A percentile compares a stretch with the other conserved stretches of the same genome.
Evolutionary conservation across 2,888 invertebrate genomes (phyloP).

Genomic region (Reticulitermes lucifugus): DNA sequence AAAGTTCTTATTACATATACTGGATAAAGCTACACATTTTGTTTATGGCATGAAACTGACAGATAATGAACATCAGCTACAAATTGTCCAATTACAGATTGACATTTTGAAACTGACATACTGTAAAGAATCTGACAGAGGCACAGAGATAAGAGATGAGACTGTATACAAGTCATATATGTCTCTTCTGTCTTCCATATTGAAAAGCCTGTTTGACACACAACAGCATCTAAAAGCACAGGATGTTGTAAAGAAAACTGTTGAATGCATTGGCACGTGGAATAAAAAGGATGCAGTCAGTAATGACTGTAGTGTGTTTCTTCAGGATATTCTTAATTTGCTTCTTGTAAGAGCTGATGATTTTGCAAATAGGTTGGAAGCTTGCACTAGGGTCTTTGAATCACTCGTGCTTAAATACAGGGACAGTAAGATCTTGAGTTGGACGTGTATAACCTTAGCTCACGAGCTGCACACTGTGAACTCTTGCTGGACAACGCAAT

Average conservation of each 20-base stretch:
- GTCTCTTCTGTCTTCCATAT: neutral
- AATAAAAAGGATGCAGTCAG: neutral
- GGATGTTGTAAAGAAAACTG: neutral
- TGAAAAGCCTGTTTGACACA: neutral
- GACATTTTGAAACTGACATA: constrained; percentile 1
- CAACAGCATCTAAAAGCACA: no score
- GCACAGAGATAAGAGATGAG: neutral
- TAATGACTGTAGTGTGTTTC: neutral
- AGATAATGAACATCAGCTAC: neutral
- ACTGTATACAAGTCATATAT: neutral
- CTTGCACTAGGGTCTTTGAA: neutral
- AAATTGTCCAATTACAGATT: neutral
- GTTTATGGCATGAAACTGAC: neutral
- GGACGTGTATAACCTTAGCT: neutral
- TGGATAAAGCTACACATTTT: neutral
- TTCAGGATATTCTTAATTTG: neutral
- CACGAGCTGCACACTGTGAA: neutral
- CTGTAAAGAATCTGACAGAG: neutral
- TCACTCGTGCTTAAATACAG: neutral
- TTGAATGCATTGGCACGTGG: neutral
- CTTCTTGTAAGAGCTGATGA: neutral
- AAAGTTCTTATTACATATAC: neutral
- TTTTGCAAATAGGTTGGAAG: neutral
- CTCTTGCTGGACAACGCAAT: neutral
- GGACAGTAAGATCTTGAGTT: neutral